Evolutionary conservation across 2,113 vertebrate species (phyloP).

Genomic region (Entomyzon cyanotis): DNA sequence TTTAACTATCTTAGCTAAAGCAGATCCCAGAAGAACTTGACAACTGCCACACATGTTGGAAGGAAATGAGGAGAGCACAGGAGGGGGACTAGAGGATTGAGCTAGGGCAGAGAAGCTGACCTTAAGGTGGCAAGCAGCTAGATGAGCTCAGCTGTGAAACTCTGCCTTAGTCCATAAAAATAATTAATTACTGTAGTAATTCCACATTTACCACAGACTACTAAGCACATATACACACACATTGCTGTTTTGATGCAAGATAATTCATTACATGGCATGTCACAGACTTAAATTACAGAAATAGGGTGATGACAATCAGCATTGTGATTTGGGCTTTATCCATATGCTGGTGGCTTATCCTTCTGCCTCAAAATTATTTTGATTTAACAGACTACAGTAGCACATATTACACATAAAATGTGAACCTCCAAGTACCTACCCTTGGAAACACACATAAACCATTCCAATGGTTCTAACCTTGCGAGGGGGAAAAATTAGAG

Average conservation of each 20-base stretch:
- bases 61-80: background rate
- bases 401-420: background rate
- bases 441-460: background rate
- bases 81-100: background rate
- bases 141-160: background rate
- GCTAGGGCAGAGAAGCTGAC: background rate
- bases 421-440: background rate
- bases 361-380: background rate
- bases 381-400: background rate
- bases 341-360: background rate
- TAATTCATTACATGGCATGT: background rate
- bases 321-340: background rate
- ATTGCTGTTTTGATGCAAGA: background rate
- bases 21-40: background rate
- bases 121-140: background rate
- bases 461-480: background rate
- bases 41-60: rapidly evolving
- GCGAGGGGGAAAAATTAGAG: background rate
- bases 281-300: background rate
- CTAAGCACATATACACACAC: background rate
- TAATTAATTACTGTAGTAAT: background rate
- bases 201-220: background rate
- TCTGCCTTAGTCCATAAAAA: background rate
- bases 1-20: background rate
- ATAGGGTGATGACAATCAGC: background rate